phyloP scores from a whole-genome alignment of 2,797 vertebrate genomes.

The Alosa sapidissima region DNA sequence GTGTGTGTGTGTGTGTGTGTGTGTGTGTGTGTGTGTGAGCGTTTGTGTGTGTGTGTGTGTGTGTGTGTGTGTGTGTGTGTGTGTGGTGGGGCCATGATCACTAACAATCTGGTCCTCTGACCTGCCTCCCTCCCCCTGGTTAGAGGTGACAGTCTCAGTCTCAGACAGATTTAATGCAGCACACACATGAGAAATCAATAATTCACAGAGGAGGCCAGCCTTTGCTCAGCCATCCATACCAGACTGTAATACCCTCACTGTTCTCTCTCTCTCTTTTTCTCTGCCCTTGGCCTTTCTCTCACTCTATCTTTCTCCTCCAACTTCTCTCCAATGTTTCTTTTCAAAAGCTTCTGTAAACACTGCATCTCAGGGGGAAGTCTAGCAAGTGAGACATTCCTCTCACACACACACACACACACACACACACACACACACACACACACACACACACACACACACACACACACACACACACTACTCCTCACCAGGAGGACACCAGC shows the following conservation, averaged over 20 bases:
- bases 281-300: background rate
- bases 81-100: background rate
- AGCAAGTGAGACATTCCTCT: background rate
- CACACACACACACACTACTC: background rate
- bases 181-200: slow-evolving; percentile 51
- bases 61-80: too few relatives aligned
- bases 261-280: background rate
- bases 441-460: slow-evolving; percentile 7
- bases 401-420: too few relatives aligned
- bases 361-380: background rate
- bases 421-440: background rate
- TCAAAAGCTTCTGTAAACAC: background rate
- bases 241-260: background rate
- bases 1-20: too few relatives aligned
- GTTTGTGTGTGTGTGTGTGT: too few relatives aligned
- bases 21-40: too few relatives aligned
- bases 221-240: background rate
- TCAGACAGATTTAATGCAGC: slow-evolving; percentile 26
- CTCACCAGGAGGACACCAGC: background rate
- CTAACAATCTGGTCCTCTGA: background rate
- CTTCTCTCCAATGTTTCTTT: background rate
- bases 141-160: background rate
- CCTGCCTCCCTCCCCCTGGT: background rate
- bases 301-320: background rate
- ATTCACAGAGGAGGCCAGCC: slow-evolving; percentile 40